A percentile compares a stretch with the other conserved stretches of the same genome.
Conservation (phyloP, 2,888 invertebrate species). For the Drosophila mimica region DNA sequence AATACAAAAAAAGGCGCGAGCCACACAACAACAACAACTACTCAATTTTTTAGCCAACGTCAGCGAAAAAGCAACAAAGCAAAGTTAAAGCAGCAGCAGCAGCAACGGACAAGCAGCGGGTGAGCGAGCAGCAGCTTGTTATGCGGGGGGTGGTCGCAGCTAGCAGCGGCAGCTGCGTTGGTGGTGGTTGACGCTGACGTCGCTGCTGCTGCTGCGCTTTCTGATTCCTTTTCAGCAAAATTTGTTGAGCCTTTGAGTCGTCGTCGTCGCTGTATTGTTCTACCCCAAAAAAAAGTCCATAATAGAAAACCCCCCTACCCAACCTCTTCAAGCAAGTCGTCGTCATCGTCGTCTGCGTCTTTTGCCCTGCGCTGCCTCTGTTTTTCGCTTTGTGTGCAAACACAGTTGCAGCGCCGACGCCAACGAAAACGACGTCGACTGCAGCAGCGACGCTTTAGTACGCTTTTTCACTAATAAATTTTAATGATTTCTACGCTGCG, state of each 20-base stretch:
- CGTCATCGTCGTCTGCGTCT: constrained; percentile 47
- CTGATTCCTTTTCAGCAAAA: constrained; percentile 75
- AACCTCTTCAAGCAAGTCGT: constrained; percentile 27
- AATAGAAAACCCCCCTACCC: constrained; percentile 54
- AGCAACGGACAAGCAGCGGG: constrained; percentile 18
- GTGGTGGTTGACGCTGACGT: constrained; percentile 66
- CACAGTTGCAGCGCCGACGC: constrained; percentile 62
- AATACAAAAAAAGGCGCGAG: constrained; percentile 60
- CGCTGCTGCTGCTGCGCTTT: constrained; percentile 63
- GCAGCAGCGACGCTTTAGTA: constrained; percentile 45
- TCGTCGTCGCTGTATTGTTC: constrained; percentile 67
- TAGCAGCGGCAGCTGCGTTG: constrained; percentile 59
- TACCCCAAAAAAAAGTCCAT: constrained; percentile 69
- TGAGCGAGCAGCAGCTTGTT: constrained; percentile 19
- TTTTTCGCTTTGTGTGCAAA: constrained; percentile 60
- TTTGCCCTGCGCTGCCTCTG: constrained; percentile 23
- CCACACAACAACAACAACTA: constrained; percentile 36
- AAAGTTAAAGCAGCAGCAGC: constrained; percentile 32
- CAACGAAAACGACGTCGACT: constrained; percentile 44
- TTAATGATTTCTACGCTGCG: constrained; percentile 77
- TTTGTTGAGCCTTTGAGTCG: constrained; percentile 75
- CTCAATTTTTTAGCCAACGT: constrained; percentile 59
- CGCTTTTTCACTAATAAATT: constrained; percentile 61
- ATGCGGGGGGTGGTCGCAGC: constrained; percentile 51
- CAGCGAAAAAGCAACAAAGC: constrained; percentile 67